phyloP scores from a whole-genome alignment of 2,797 vertebrate species.

The Myripristis murdjan region DNA sequence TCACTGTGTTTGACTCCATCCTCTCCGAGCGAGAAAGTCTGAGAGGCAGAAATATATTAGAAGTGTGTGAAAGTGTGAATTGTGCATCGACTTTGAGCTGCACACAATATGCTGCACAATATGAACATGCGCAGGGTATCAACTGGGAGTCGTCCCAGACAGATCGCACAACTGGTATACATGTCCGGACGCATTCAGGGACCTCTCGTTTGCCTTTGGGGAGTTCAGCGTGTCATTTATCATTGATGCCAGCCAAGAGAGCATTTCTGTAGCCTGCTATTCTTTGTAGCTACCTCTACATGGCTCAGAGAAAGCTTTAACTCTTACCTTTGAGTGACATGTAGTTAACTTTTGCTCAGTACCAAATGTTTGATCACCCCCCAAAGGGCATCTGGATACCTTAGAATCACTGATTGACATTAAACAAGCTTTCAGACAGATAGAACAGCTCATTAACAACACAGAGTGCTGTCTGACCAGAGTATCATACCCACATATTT shows the following conservation, averaged over 20 bases:
- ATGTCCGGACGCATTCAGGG: constrained; percentile 50
- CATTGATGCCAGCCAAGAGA: constrained; percentile 13
- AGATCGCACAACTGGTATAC: constrained; percentile 27
- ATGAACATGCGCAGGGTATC: constrained; percentile 15
- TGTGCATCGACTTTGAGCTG: not conserved
- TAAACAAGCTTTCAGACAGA: not conserved
- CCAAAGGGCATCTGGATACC: not conserved
- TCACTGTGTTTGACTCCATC: constrained; percentile 39
- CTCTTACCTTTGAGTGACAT: not conserved
- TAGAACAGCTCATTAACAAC: not conserved
- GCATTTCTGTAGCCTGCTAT: constrained; percentile 1
- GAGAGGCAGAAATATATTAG: constrained; percentile 48
- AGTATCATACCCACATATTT: constrained; percentile 2
- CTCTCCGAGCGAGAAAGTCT: constrained; percentile 38
- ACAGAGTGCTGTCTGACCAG: constrained; percentile 11
- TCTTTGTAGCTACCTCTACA: not conserved
- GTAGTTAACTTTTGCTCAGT: constrained; percentile 21
- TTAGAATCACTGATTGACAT: not conserved
- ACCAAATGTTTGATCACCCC: constrained; percentile 17
- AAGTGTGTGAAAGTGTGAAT: constrained; percentile 8
- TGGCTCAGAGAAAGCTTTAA: constrained; percentile 6
- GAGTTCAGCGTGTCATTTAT: constrained; percentile 32
- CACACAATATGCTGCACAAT: constrained; percentile 1
- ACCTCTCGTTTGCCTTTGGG: constrained; percentile 47
- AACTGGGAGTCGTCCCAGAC: not conserved